phyloP scores from a whole-genome alignment of 2,113 vertebrate genomes.

The Lycocorax pyrrhopterus region DNA sequence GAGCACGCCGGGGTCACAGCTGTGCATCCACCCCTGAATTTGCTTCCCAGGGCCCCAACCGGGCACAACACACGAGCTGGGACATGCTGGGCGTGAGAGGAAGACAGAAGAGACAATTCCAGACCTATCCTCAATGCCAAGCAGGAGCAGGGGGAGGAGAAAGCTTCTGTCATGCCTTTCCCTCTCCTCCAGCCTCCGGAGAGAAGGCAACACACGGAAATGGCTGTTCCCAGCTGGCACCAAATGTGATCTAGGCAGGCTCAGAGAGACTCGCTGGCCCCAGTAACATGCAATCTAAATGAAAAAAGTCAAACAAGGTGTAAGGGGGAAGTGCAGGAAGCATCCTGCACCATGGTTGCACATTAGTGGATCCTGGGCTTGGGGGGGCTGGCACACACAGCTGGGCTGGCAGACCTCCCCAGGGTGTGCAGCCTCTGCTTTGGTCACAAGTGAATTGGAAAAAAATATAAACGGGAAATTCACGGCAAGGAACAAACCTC shows the following conservation, averaged over 20 bases:
- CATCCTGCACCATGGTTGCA: not conserved
- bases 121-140: not conserved
- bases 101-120: not conserved
- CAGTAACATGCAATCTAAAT: not conserved
- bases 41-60: not conserved
- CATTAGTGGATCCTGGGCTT: not conserved
- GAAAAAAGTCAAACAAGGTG: not conserved
- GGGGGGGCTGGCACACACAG: rapidly evolving
- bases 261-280: not conserved
- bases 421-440: not conserved
- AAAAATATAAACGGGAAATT: not conserved
- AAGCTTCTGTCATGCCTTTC: not conserved
- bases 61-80: not conserved
- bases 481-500: not conserved
- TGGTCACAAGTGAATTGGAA: not conserved
- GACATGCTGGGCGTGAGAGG: rapidly evolving
- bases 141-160: not conserved
- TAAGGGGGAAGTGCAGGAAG: not conserved
- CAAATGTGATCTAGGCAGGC: not conserved
- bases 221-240: not conserved
- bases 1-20: not conserved
- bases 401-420: not conserved
- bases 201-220: not conserved
- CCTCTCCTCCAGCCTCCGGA: not conserved
- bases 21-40: not conserved